phyloP scores from a whole-genome alignment of 2,888 invertebrate species.

The Scaptodrosophila latifasciaeformis region DNA sequence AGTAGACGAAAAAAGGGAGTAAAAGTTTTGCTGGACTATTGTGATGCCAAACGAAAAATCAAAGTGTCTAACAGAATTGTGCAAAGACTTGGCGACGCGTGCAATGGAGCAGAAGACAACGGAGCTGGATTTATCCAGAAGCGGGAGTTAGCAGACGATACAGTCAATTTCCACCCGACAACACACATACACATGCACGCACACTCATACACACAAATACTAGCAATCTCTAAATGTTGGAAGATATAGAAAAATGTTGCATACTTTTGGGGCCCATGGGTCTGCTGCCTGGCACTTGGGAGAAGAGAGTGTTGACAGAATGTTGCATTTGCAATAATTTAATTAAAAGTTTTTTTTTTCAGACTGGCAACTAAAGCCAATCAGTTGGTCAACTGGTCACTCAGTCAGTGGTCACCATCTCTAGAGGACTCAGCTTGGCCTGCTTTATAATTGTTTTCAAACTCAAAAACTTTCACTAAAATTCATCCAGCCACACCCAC shows the following conservation, averaged over 20 bases:
- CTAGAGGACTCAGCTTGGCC: background rate
- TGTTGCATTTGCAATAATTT: constrained; percentile 44
- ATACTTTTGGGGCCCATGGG: constrained; percentile 19
- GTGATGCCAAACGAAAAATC: constrained; percentile 56
- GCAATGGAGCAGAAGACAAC: constrained; percentile 22
- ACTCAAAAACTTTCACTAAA: background rate
- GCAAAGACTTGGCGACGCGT: constrained; percentile 43
- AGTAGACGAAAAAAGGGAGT: too few species aligned
- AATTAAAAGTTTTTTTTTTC: constrained; percentile 47
- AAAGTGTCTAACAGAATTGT: constrained; percentile 60
- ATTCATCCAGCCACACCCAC: constrained; percentile 32
- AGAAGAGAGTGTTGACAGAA: constrained; percentile 23
- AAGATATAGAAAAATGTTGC: background rate
- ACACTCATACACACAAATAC: constrained; percentile 10
- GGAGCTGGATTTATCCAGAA: background rate
- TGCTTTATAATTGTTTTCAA: background rate
- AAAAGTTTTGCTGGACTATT: constrained; percentile 51
- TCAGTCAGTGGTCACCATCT: constrained; percentile 8
- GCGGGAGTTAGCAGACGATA: constrained; percentile 17
- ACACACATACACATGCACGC: constrained; percentile 1
- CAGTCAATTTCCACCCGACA: constrained; percentile 25
- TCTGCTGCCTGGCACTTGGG: constrained; percentile 7
- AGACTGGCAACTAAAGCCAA: constrained; percentile 33
- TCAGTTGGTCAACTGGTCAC: constrained; percentile 27
- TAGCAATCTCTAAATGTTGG: background rate